Evolutionary conservation across 2,888 invertebrate genomes (phyloP).

Genomic region (Rotaria socialis): DNA sequence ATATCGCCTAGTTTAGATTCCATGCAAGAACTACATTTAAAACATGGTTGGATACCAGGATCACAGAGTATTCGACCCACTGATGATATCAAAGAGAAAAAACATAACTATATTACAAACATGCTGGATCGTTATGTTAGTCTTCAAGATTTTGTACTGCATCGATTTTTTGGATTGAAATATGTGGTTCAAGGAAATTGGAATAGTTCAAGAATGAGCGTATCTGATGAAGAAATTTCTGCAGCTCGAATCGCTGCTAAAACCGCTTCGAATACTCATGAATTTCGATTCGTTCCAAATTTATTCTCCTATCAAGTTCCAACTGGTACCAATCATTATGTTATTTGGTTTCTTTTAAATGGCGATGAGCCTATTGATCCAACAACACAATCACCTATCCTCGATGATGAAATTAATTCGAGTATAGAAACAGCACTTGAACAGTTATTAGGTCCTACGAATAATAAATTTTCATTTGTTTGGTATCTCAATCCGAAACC

Average conservation of each 20-base stretch:
- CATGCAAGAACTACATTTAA: not conserved
- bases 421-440: not conserved
- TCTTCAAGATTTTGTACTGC: constrained; percentile 4
- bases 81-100: not conserved
- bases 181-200: not conserved
- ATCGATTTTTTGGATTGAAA: not conserved
- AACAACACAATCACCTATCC: not conserved
- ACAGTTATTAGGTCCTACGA: not conserved
- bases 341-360: not conserved
- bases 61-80: not conserved
- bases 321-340: not conserved
- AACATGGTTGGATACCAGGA: not conserved
- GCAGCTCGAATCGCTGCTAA: not conserved
- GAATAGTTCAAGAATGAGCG: not conserved
- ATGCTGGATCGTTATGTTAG: not conserved
- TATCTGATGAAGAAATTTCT: not conserved
- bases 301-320: not conserved
- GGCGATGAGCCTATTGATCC: not conserved
- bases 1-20: not conserved
- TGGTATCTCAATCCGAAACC: constrained; percentile 1
- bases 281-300: not conserved
- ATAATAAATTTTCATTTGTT: not conserved
- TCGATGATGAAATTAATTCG: not conserved
- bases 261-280: not conserved
- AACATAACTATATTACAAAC: not conserved